Base-by-base conservation (phyloP, 1,140 invertebrate species). In the Ostrea denselamellosa region DNA sequence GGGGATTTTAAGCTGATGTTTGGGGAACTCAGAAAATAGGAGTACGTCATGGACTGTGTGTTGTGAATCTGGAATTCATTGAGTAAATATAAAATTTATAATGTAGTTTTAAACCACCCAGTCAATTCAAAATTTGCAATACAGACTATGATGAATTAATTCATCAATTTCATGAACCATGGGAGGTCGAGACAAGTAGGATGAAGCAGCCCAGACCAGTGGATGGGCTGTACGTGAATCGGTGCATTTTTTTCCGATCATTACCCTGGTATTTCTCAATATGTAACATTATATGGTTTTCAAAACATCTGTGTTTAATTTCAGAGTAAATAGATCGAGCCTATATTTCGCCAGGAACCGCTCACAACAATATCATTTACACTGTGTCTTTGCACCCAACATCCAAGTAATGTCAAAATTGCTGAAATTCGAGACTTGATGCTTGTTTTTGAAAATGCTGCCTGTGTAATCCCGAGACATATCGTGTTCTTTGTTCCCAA, bases 231-330 rank as follows among this genome's bases (percentile, higher is more conserved):
- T 25, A 34, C 68, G 68, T 34, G 28, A 28, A 77, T 77, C 28
- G 68, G 68, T 77, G 68, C 68, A 77, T 77, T 77, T 77, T 77
- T 25, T 77, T 77, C n/a, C 68, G 68, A 77, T 77, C 68, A 34
- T 77, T 77, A 77, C 68, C 12, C 25, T 77, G 68, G 68, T 77
- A 77, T 77, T 77, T 77, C 68, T 77, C 68, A 77, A 77, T 28
- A 77, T 28, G 68, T 77, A 44, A 77, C 28, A 28, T 77, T 77
- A 77, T 77, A 77, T 25, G 68, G 68, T 77, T 77, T 77, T 77
- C 68, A 77, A 77, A 77, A 77, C 68, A 77, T 77, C 68, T 77
- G 68, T 77, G 68, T 77, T 77, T 77, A 77, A 77, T 77, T 77
- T 77, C 22, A 0, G 68, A 77, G 68, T 77, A 77, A 77, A 77